phyloP scores from a whole-genome alignment of 1,140 invertebrate species.

The Penaeus chinensis region DNA sequence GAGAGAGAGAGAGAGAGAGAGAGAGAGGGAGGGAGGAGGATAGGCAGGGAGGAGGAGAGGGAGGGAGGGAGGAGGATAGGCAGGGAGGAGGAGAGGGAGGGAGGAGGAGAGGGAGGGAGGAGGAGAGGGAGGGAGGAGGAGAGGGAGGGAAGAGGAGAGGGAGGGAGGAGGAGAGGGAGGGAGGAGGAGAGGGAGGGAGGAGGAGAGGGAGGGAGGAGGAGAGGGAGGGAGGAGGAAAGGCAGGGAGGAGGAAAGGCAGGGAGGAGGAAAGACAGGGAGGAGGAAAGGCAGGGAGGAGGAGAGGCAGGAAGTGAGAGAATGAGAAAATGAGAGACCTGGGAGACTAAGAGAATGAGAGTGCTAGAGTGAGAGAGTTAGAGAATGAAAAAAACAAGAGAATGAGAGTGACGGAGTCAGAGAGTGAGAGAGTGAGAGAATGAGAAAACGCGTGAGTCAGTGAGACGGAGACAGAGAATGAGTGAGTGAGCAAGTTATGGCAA shows the following conservation, averaged over 20 bases:
- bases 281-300: conserved; percentile 14
- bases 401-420: background rate
- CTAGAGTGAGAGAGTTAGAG: background rate
- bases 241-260: too few relatives aligned
- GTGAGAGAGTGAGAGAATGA: background rate
- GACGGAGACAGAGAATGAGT: background rate
- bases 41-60: too few relatives aligned
- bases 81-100: too few relatives aligned
- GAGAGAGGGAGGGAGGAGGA: too few relatives aligned
- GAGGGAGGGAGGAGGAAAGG: background rate
- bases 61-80: too few relatives aligned
- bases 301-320: conserved; percentile 21
- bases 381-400: background rate
- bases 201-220: background rate
- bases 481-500: conserved; percentile 28
- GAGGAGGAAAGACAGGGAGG: background rate
- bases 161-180: too few relatives aligned
- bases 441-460: background rate
- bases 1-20: too few relatives aligned
- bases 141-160: background rate
- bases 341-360: background rate
- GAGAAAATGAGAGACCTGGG: background rate
- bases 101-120: too few relatives aligned
- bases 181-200: background rate
- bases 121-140: background rate